Base-by-base conservation (phyloP, 2,888 invertebrate genomes). In the Coelopa pilipes region DNA sequence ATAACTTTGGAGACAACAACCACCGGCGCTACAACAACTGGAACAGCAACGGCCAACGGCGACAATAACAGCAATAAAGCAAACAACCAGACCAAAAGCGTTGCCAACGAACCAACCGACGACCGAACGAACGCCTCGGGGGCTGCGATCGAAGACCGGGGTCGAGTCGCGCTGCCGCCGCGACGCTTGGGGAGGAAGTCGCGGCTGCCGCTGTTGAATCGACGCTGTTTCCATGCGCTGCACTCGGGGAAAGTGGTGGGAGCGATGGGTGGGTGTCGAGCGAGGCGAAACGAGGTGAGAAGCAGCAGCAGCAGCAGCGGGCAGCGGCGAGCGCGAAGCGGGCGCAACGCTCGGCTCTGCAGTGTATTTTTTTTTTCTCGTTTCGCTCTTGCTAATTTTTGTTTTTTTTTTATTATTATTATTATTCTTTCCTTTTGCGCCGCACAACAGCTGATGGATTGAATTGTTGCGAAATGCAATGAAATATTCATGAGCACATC, bases 151-250 rank as follows among this genome's bases (percentile, higher is more conserved):
- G 34, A 34, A 34, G 34, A 34, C 34, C 2, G 34, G 34, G 34
- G 34, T 34, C 34, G 34, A 34, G n/a, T 11, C 17, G 17, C 57
- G 19, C 17, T 15, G 19, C n/a, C 57, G 17, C 21, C 57, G 57
- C 13, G n/a, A 5, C 55, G 3, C 2, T 9, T 17, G 17, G 17
- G n/a, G 17, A 15, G n/a, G 17, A n/a, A 15, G 34, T 34, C 19
- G 34, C 19, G 11, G 17, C 21, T 10, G 21, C 50, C 34, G n/a
- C 21, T 19, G 67, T 67, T 24, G 67, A 57, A 57, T 70, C 46
- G 19, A 15, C 47, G 59, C 60, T 70, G 70, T 70, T 70, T 70
- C 70, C 34, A 70, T 70, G 70, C 70, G 59, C 21, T 60, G 46
- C 70, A 70, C 15, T 45, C 2, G 24, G 59, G 19, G 24, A 59